A percentile compares a stretch with the other conserved stretches of the same genome.
Evolutionary conservation across 2,888 invertebrate genomes (phyloP).

Genomic region (Plagodis dolabraria): DNA sequence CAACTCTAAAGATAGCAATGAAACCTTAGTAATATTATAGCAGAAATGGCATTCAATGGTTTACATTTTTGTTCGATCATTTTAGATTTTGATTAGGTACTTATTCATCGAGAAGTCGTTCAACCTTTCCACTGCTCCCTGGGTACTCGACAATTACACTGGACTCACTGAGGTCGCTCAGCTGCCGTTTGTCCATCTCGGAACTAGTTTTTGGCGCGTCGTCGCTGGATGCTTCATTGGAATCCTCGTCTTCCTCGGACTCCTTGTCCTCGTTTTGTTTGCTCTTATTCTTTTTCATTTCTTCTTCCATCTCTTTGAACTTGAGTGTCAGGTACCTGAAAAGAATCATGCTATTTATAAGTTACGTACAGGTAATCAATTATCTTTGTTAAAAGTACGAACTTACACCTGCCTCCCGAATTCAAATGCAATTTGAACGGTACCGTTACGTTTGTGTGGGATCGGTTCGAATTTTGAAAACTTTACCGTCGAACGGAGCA

Average conservation of each 20-base stretch:
- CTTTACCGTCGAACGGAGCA: too few species aligned
- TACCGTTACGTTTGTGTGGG: too few species aligned
- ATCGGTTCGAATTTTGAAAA: too few species aligned
- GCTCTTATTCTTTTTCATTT: conserved; percentile 89
- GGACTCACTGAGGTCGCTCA: conserved; percentile 57
- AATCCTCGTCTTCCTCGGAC: conserved; percentile 56
- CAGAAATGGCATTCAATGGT: background rate
- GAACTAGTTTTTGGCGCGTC: conserved; percentile 30
- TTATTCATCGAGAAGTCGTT: conserved; percentile 60
- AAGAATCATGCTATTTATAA: conserved; percentile 27
- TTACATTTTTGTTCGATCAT: conserved; percentile 9
- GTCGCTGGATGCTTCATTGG: conserved; percentile 53
- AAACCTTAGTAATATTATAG: background rate
- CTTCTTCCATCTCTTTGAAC: conserved; percentile 94
- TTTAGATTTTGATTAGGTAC: conserved; percentile 6
- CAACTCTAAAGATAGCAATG: too few species aligned
- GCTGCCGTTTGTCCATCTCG: conserved; percentile 29
- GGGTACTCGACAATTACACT: conserved; percentile 70
- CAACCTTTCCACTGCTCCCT: conserved; percentile 73
- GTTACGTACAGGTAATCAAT: too few species aligned
- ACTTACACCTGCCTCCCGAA: too few species aligned
- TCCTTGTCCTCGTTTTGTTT: conserved; percentile 62
- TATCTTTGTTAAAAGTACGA: too few species aligned
- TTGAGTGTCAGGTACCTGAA: conserved; percentile 91
- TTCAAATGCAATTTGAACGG: too few species aligned